A percentile compares a stretch with the other conserved stretches of the same genome.
Conservation (phyloP, 2,888 invertebrate species). For the Lasioglossum vierecki region DNA sequence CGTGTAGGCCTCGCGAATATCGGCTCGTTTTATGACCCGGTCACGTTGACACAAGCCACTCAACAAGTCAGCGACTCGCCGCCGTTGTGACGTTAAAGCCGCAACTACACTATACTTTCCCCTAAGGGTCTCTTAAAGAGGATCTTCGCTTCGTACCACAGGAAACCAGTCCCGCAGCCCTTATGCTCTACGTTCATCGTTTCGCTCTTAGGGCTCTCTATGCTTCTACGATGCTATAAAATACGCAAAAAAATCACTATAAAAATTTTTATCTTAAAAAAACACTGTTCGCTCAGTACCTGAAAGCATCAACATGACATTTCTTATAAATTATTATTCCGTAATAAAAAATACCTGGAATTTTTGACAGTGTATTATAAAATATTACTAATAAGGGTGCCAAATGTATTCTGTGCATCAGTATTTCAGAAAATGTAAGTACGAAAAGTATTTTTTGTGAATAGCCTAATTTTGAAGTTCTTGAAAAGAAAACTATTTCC, state of each 20-base stretch:
- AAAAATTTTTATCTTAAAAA: background rate
- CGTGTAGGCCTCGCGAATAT: conserved; percentile 55
- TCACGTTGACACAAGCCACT: conserved; percentile 75
- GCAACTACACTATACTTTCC: conserved; percentile 65
- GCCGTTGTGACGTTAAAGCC: conserved; percentile 72
- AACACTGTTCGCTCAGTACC: background rate
- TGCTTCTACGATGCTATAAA: background rate
- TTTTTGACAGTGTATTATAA: no score
- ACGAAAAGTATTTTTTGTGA: background rate
- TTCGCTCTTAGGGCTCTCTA: conserved; percentile 5
- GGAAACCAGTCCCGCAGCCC: background rate
- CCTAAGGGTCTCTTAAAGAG: conserved; percentile 69
- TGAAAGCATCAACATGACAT: background rate
- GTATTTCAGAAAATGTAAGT: no score
- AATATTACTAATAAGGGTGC: no score
- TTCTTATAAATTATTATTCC: background rate
- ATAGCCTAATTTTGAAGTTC: background rate
- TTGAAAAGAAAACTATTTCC: background rate
- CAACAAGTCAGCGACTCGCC: conserved; percentile 75
- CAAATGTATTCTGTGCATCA: no score
- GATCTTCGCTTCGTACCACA: conserved; percentile 44
- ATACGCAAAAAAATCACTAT: background rate
- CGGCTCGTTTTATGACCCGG: conserved; percentile 67
- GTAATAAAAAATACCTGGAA: background rate
- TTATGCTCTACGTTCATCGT: conserved; percentile 29